Evolutionary conservation across 2,797 vertebrate species (phyloP).

Genomic region (Euthynnus affinis): DNA sequence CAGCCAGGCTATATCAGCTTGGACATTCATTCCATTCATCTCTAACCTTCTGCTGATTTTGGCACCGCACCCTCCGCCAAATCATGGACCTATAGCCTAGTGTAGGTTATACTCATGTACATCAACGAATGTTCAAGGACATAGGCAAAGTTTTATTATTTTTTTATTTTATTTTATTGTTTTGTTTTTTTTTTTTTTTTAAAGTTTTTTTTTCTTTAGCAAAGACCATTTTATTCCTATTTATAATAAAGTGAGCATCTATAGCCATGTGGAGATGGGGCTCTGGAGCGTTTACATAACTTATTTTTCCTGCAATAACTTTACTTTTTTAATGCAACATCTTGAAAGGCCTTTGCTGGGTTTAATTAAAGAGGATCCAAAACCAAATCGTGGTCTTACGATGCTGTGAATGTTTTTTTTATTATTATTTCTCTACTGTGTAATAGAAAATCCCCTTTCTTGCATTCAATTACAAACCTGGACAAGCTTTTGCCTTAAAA

Average conservation of each 20-base stretch:
- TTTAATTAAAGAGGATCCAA: constrained; percentile 41
- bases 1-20: not conserved
- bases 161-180: no score
- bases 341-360: constrained; percentile 53
- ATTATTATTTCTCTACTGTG: not conserved
- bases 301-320: constrained; percentile 78
- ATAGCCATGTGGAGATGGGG: constrained; percentile 35
- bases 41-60: not conserved
- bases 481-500: constrained; percentile 77
- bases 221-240: constrained; percentile 30
- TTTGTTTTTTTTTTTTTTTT: no score
- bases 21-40: not conserved
- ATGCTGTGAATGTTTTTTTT: constrained; percentile 67
- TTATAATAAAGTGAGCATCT: constrained; percentile 50
- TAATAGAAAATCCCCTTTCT: constrained; percentile 39
- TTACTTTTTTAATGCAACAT: constrained; percentile 52
- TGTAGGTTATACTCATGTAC: not conserved
- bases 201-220: constrained; percentile 20
- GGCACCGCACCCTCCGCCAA: not conserved
- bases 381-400: constrained; percentile 70
- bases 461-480: constrained; percentile 61
- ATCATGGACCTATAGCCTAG: not conserved
- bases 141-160: not conserved
- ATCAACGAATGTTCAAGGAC: constrained; percentile 27
- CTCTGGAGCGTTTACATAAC: constrained; percentile 72